Percentiles rank a stretch among this genome's conserved stretches.
These are phyloP conservation scores for Myiozetetes cayanensis DNA, from an alignment of 2,113 vertebrate genomes.

Conservation along the genomic window DNA sequence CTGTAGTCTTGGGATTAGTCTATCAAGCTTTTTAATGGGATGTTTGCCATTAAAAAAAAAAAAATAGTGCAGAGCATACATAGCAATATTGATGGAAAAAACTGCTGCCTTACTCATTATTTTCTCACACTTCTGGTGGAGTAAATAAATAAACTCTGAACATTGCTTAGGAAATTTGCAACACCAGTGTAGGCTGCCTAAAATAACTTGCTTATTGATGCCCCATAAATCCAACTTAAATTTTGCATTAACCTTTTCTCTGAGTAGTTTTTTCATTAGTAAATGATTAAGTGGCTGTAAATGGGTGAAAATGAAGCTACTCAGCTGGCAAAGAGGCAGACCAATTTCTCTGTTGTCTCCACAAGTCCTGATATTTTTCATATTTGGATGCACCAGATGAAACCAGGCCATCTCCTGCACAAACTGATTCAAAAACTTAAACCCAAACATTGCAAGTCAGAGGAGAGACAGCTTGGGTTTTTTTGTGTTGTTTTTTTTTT, in stretches of 20 bases:
- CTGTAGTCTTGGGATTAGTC: background rate
- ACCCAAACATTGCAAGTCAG: background rate
- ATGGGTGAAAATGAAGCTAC: background rate
- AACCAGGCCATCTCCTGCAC: background rate
- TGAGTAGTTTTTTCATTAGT: background rate
- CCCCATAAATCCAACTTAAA: background rate
- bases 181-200: background rate
- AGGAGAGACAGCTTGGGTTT: background rate
- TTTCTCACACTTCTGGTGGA: background rate
- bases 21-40: background rate
- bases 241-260: background rate
- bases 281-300: background rate
- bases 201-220: constrained; percentile 18
- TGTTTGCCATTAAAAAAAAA: background rate
- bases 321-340: background rate
- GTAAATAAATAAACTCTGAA: background rate
- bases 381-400: background rate
- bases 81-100: background rate
- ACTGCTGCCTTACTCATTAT: background rate
- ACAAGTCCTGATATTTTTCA: background rate
- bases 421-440: background rate
- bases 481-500: background rate
- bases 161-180: background rate
- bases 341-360: background rate
- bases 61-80: background rate